These are phyloP conservation scores for Pseudochirops corinnae DNA, from an alignment of 2,797 vertebrate species.

Conservation along the genomic window DNA sequence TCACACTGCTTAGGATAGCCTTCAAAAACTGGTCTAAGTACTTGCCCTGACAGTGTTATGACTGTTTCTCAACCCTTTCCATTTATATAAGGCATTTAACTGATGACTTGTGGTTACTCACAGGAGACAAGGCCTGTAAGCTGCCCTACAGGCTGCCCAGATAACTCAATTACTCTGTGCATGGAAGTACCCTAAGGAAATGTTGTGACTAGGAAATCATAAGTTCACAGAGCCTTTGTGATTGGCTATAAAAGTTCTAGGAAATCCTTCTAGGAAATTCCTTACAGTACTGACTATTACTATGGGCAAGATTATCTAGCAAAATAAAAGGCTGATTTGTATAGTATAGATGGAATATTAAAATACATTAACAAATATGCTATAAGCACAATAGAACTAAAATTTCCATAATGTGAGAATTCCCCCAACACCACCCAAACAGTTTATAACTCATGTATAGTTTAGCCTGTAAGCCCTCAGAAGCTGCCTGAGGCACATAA, in stretches of 20 bases:
- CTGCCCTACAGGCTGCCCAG: neutral
- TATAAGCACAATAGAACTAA: neutral
- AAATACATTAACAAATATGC: neutral
- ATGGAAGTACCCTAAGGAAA: neutral
- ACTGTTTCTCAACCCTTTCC: neutral
- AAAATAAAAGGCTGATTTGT: neutral
- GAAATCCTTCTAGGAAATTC: neutral
- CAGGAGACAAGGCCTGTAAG: neutral
- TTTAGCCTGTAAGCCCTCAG: neutral
- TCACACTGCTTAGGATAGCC: neutral
- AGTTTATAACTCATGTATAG: neutral
- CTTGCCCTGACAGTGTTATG: neutral
- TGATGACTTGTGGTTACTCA: neutral
- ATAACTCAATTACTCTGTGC: neutral
- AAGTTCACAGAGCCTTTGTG: neutral
- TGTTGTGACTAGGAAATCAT: neutral
- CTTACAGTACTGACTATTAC: neutral
- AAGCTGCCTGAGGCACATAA: neutral
- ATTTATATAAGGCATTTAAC: neutral
- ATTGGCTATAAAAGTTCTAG: neutral
- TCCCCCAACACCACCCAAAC: neutral
- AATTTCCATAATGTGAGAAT: neutral
- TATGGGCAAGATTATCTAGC: neutral
- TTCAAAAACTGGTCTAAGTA: neutral
- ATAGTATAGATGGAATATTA: neutral